Evolutionary conservation across 1,140 invertebrate species (phyloP).

Genomic region (Phthorimaea operculella): DNA sequence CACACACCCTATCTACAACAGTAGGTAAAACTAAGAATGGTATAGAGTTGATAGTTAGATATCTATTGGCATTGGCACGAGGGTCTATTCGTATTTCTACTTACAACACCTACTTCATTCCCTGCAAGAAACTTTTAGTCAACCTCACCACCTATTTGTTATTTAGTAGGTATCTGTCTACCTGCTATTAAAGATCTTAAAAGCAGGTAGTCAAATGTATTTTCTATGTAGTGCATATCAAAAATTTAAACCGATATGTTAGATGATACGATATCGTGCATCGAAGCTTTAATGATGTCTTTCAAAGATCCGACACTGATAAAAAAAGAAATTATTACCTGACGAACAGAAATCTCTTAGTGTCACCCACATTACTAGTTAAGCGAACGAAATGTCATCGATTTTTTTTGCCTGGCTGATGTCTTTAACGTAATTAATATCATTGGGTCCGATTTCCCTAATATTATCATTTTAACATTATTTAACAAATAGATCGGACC

Average conservation of each 20-base stretch:
- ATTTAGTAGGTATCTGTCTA: too few relatives aligned
- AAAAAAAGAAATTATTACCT: constrained; percentile 47
- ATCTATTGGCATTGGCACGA: too few relatives aligned
- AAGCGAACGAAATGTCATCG: constrained; percentile 43
- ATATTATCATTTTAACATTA: constrained; percentile 61
- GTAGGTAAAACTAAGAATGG: not conserved
- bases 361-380: constrained; percentile 34
- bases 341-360: constrained; percentile 23
- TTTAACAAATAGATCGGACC: constrained; percentile 65
- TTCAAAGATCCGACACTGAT: constrained; percentile 36
- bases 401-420: constrained; percentile 53
- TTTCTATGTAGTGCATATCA: too few relatives aligned
- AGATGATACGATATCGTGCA: constrained; percentile 42
- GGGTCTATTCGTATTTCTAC: too few relatives aligned
- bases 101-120: too few relatives aligned
- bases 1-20: not conserved
- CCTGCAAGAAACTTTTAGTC: too few relatives aligned
- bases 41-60: too few relatives aligned
- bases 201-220: too few relatives aligned
- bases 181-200: too few relatives aligned
- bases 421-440: constrained; percentile 63
- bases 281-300: constrained; percentile 57
- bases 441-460: constrained; percentile 61
- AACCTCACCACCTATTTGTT: too few relatives aligned
- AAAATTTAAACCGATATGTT: not conserved